A percentile compares a stretch with the other conserved stretches of the same genome.
phyloP scores from a whole-genome alignment of 1,140 invertebrate species.

The Drosophila nebulosa region DNA sequence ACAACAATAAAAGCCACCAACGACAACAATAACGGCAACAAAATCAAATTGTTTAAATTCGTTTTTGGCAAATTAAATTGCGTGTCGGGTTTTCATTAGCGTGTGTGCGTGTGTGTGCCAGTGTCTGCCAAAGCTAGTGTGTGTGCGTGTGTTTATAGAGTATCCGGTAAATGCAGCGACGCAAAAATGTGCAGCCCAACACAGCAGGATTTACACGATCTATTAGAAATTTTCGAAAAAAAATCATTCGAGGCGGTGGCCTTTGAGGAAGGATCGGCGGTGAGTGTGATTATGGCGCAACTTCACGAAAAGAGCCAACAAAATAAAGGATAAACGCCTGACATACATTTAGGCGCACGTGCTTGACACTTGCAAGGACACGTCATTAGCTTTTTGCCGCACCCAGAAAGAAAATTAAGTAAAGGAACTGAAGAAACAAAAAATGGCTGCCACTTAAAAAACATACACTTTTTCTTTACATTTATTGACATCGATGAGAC shows the following conservation, averaged over 20 bases:
- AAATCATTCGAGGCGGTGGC: slow-evolving; percentile 72
- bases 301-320: background rate
- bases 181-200: slow-evolving; percentile 69
- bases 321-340: slow-evolving; percentile 11
- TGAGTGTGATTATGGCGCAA: slow-evolving; percentile 35
- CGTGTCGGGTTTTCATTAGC: background rate
- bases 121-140: slow-evolving; percentile 2
- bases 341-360: slow-evolving; percentile 63
- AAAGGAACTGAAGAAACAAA: background rate
- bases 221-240: slow-evolving; percentile 79
- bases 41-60: slow-evolving; percentile 31
- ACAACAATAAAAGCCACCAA: slow-evolving; percentile 28
- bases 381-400: slow-evolving; percentile 40
- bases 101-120: slow-evolving; percentile 3
- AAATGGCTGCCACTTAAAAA: background rate
- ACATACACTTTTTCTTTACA: background rate
- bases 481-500: background rate
- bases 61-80: slow-evolving; percentile 15
- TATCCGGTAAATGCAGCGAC: slow-evolving; percentile 67
- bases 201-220: slow-evolving; percentile 75
- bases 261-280: slow-evolving; percentile 75
- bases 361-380: slow-evolving; percentile 47
- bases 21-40: slow-evolving; percentile 13
- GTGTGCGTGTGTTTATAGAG: slow-evolving; percentile 19
- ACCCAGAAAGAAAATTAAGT: slow-evolving; percentile 35